These are phyloP conservation scores for Pipistrellus nathusii DNA, from an alignment of 2,797 vertebrate species.

Conservation along the genomic window DNA sequence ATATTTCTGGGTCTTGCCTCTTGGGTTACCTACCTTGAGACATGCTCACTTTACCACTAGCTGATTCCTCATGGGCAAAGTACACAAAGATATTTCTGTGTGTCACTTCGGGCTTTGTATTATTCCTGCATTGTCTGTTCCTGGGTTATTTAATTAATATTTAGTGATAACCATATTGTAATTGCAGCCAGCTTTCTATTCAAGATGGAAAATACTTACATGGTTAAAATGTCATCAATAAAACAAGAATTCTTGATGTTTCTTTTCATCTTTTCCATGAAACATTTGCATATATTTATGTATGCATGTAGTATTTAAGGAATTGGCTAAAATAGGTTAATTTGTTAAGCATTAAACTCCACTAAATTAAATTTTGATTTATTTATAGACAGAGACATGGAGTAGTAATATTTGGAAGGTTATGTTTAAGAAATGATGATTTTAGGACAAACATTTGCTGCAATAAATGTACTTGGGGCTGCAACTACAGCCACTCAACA, in stretches of 20 bases:
- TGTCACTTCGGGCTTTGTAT: slow-evolving; percentile 53
- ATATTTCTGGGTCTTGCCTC: slow-evolving; percentile 47
- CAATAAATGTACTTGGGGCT: slow-evolving; percentile 34
- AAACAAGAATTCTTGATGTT: slow-evolving; percentile 18
- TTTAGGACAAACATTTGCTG: slow-evolving; percentile 27
- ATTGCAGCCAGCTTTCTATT: slow-evolving; percentile 39
- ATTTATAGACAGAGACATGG: slow-evolving; percentile 14
- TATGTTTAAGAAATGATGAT: slow-evolving; percentile 36
- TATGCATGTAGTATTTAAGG: not conserved
- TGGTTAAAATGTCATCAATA: slow-evolving; percentile 51
- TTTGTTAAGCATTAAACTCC: slow-evolving; percentile 61
- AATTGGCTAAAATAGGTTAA: not conserved
- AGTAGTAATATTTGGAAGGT: not conserved
- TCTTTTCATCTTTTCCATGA: not conserved
- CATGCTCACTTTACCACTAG: slow-evolving; percentile 46
- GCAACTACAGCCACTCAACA: not conserved
- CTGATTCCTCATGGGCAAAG: slow-evolving; percentile 52
- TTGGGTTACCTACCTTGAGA: slow-evolving; percentile 69
- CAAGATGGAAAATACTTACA: slow-evolving; percentile 30
- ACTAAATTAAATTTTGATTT: slow-evolving; percentile 53
- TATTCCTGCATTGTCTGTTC: slow-evolving; percentile 36
- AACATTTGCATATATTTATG: not conserved
- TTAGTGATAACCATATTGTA: slow-evolving; percentile 67
- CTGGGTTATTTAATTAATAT: slow-evolving; percentile 66
- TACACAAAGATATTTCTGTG: slow-evolving; percentile 69